phyloP scores from a whole-genome alignment of 2,113 vertebrate species.

The Crotalus helleri region DNA sequence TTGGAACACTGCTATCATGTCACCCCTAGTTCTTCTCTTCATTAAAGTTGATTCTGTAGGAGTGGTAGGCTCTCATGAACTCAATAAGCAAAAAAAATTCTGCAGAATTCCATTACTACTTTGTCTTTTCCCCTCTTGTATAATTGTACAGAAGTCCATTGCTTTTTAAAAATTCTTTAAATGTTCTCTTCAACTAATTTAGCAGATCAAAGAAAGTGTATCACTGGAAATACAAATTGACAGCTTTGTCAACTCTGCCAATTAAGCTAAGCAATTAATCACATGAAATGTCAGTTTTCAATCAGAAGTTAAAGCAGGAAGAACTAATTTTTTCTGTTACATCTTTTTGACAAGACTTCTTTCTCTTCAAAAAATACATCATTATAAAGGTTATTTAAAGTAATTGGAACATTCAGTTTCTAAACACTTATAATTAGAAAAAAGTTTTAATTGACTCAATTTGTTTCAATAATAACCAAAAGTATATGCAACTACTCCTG shows the following conservation, averaged over 20 bases:
- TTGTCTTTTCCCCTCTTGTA: neutral
- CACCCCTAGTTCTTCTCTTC: too few species aligned
- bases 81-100: neutral
- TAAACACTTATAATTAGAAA: neutral
- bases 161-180: neutral
- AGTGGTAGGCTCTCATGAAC: neutral
- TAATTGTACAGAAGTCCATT: neutral
- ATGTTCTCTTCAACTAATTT: neutral
- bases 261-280: neutral
- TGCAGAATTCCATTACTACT: neutral
- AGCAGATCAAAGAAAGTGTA: neutral
- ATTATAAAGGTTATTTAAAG: neutral
- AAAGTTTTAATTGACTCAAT: neutral
- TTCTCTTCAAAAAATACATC: neutral
- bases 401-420: neutral
- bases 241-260: neutral
- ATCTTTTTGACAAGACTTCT: neutral
- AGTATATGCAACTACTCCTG: neutral
- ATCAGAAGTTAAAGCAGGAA: neutral
- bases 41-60: neutral
- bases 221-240: neutral
- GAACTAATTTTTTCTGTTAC: neutral
- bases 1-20: too few species aligned
- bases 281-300: neutral
- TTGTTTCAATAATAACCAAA: neutral